These are phyloP conservation scores for Decapterus maruadsi DNA, from an alignment of 2,797 vertebrate species.

Conservation along the genomic window DNA sequence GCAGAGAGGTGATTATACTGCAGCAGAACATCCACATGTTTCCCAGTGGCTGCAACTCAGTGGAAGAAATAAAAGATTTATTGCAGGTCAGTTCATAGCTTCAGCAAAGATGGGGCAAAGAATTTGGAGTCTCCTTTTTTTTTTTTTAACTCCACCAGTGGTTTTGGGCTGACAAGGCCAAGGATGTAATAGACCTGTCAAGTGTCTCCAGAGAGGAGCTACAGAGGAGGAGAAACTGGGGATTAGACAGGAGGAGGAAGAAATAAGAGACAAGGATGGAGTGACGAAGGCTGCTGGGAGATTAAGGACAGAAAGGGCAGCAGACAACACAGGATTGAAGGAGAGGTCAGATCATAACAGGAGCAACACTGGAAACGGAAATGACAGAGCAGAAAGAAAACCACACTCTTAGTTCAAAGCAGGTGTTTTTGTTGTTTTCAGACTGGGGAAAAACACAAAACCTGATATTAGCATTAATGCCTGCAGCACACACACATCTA, in stretches of 20 bases:
- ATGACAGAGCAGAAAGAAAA: neutral
- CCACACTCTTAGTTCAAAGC: neutral
- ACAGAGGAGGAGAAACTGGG: constrained; percentile 33
- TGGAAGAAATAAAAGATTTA: constrained; percentile 63
- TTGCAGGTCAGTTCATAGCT: constrained; percentile 25
- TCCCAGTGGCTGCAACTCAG: constrained; percentile 40
- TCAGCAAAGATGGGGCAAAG: neutral
- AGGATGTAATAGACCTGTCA: constrained; percentile 71
- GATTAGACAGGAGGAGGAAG: constrained; percentile 34
- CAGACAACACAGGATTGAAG: neutral
- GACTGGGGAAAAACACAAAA: neutral
- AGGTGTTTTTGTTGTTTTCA: neutral
- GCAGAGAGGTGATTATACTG: constrained; percentile 65
- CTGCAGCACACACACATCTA: neutral
- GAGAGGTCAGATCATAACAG: constrained; percentile 3
- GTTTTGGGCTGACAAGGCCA: constrained; percentile 37
- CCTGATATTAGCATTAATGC: neutral
- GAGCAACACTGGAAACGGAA: neutral
- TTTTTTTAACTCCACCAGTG: neutral
- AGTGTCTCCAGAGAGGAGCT: constrained; percentile 47
- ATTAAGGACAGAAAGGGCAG: constrained; percentile 26
- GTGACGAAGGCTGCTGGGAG: neutral
- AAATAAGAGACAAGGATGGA: constrained; percentile 38
- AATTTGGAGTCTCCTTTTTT: constrained; percentile 15
- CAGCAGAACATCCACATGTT: constrained; percentile 43